phyloP scores from a whole-genome alignment of 2,113 vertebrate genomes.

The Pyxicephalus adspersus region DNA sequence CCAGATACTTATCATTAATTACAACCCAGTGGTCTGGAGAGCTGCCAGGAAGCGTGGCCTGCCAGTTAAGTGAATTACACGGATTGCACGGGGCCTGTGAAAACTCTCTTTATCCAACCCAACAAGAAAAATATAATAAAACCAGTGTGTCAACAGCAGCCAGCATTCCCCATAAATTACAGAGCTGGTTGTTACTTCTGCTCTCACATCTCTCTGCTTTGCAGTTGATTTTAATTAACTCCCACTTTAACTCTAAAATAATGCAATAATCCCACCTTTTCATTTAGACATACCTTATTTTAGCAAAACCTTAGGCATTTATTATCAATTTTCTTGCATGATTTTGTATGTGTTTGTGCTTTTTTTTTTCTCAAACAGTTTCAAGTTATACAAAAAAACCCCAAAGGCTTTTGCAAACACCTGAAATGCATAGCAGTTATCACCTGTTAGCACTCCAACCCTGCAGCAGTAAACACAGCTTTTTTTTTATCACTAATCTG shows the following conservation, averaged over 20 bases:
- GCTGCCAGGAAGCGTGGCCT: background rate
- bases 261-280: background rate
- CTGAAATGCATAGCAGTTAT: too few relatives aligned
- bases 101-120: background rate
- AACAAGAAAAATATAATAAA: too few relatives aligned
- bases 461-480: too few relatives aligned
- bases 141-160: background rate
- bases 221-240: background rate
- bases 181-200: background rate
- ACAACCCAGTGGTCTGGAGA: background rate
- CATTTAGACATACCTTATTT: too few relatives aligned
- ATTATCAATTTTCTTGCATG: too few relatives aligned
- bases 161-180: background rate
- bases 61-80: background rate
- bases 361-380: too few relatives aligned
- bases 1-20: slow-evolving; percentile 27
- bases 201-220: background rate
- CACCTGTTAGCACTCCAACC: too few relatives aligned
- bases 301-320: too few relatives aligned
- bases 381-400: too few relatives aligned
- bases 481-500: too few relatives aligned
- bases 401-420: too few relatives aligned
- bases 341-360: too few relatives aligned
- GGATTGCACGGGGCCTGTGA: background rate
- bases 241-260: background rate